Evolutionary conservation across 2,888 invertebrate species (phyloP), one percentile per base, ranked within the genome.

Genomic region (Protophormia terraenovae): DNA sequence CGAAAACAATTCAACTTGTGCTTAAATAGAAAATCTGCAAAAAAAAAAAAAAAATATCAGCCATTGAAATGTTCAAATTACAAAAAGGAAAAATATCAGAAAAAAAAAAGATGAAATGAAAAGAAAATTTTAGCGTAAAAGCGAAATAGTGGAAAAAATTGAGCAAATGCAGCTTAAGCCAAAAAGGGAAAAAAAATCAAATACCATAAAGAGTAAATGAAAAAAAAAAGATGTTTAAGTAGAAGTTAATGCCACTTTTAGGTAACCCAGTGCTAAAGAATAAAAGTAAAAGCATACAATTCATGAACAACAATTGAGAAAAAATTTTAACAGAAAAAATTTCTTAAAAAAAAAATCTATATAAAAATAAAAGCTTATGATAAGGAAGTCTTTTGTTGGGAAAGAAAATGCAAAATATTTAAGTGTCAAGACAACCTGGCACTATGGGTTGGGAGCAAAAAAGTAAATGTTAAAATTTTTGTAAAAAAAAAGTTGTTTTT

Each of bases 241-340:
- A 58, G 76, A 64, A 80, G 69, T 50, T 76, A 66, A 76, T 84
- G 38, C 66, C 64, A 80, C 47, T 80, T 76, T 75, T 24, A 76
- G 60, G 58, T 76, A 84, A 84, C 38, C 71, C 62, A 35, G 75
- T 47, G 50, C 4, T 53, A 10, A 0, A 32, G 16, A 8, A 50
- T 60, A 22, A 50, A 67, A 66, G 47, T 60, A 55, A 75, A 71
- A 58, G 19, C 38, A 35, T 1, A 29, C 22, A 64, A 41, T 58
- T 41, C 29, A 41, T 62, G 58, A 27, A 35, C 55, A 60, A 55
- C 53, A 66, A 72, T 73, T 41, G 32, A 14, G 6, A 29, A 53
- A 38, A 71, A 38, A 38, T 32, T 14, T 32, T 8, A 38, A 24
- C 14, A 8, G 8, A 24, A 32, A 64, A 64, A 24, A n/a, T n/a